These are phyloP conservation scores for Pocillopora grandis DNA, from an alignment of 92 coral and sea anemone species.

Conservation along the genomic window DNA sequence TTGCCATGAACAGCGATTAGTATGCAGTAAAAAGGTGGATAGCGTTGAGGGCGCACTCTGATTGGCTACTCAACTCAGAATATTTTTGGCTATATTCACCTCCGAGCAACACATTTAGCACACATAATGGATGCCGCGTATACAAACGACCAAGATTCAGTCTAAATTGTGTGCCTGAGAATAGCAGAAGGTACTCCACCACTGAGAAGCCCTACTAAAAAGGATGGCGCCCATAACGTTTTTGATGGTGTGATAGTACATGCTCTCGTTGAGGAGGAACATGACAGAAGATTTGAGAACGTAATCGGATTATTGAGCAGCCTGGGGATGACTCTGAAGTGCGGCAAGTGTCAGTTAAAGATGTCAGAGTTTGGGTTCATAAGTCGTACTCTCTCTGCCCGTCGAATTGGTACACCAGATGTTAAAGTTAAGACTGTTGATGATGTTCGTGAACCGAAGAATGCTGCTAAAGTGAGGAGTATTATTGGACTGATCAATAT, in stretches of 20 bases:
- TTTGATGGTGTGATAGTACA: conserved; percentile 42
- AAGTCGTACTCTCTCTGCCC: conserved; percentile 24
- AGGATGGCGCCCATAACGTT: conserved; percentile 10
- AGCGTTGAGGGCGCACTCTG: no score
- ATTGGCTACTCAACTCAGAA: no score
- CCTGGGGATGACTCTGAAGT: conserved; percentile 45
- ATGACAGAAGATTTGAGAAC: conserved; percentile 47
- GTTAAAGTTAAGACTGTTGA: neutral
- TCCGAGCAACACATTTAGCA: conserved; percentile 8
- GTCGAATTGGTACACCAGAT: neutral
- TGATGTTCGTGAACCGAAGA: neutral
- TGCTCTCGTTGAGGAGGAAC: conserved; percentile 53
- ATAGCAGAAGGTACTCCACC: conserved; percentile 36
- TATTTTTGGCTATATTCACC: no score
- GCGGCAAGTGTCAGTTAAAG: conserved; percentile 49
- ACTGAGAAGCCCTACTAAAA: conserved; percentile 5
- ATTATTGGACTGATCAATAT: no score
- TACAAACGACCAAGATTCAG: conserved; percentile 57
- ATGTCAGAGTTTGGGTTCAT: conserved; percentile 44
- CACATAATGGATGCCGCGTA: conserved; percentile 48
- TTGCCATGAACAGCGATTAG: no score
- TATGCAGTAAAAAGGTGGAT: no score
- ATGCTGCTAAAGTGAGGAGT: no score
- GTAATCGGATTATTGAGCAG: conserved; percentile 38
- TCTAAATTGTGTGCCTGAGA: conserved; percentile 47